These are phyloP conservation scores for Perccottus glenii DNA, from an alignment of 2,113 vertebrate species.

Conservation along the genomic window DNA sequence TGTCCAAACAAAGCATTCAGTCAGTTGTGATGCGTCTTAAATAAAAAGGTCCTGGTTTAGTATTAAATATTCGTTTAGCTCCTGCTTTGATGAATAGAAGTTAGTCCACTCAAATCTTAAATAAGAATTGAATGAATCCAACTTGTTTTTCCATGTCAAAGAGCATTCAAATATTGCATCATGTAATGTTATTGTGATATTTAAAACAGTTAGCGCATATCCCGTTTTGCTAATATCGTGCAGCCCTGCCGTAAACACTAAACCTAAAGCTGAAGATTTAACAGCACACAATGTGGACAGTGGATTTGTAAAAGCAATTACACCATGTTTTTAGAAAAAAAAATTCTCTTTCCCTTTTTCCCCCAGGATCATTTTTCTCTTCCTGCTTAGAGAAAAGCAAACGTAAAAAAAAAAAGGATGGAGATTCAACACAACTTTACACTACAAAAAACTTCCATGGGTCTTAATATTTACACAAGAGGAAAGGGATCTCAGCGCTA, in stretches of 20 bases:
- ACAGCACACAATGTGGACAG: constrained; percentile 6
- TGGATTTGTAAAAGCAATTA: constrained; percentile 35
- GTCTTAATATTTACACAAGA: constrained; percentile 39
- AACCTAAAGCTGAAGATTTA: constrained; percentile 17
- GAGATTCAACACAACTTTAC: constrained; percentile 28
- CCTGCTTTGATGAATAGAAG: no score
- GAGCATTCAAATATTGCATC: no score
- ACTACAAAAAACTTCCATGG: constrained; percentile 15
- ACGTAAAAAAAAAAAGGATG: constrained; percentile 14
- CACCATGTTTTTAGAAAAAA: constrained; percentile 29
- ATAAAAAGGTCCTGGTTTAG: no score
- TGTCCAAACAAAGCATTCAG: no score
- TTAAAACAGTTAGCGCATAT: no score
- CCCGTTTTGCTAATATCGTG: no score
- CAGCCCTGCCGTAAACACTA: neutral
- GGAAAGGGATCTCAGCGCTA: constrained; percentile 55
- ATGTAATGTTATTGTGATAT: no score
- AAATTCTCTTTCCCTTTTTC: neutral
- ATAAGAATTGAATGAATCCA: no score
- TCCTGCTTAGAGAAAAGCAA: neutral
- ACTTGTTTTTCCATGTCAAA: no score
- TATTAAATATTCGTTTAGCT: no score
- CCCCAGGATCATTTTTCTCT: neutral
- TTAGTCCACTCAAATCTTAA: no score
- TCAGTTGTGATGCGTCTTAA: no score